Evolutionary conservation across 2,113 vertebrate species (phyloP).

Genomic region (Bufo bufo): DNA sequence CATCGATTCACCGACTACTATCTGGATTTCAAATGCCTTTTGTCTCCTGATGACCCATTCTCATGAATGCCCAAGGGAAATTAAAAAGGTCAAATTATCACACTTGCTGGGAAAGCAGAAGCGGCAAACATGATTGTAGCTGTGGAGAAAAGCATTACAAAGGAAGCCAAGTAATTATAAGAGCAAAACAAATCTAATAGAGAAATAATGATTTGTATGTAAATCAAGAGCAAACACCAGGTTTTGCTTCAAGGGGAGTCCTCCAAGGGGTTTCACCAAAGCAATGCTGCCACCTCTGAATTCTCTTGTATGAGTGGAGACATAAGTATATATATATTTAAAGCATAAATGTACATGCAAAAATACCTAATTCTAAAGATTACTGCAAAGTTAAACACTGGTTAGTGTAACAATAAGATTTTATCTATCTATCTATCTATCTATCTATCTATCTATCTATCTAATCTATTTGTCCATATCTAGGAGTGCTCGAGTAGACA

Average conservation of each 20-base stretch:
- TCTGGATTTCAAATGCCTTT: slow-evolving; percentile 34
- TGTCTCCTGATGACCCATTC: slow-evolving; percentile 51
- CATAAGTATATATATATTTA: neutral
- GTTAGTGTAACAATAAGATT: too few relatives aligned
- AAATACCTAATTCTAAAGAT: neutral
- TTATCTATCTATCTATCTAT: neutral
- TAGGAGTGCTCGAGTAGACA: too few relatives aligned
- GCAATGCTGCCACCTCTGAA: neutral
- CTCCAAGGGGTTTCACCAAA: neutral
- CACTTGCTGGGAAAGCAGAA: slow-evolving; percentile 35
- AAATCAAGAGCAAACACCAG: slow-evolving; percentile 20
- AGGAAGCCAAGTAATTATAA: slow-evolving; percentile 20
- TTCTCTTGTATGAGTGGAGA: neutral
- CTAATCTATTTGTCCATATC: neutral
- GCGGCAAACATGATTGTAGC: slow-evolving; percentile 36
- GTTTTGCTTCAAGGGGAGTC: neutral
- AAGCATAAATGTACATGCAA: neutral
- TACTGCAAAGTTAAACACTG: neutral
- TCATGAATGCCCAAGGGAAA: slow-evolving; percentile 48
- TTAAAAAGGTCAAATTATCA: slow-evolving; percentile 54
- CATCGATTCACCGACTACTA: slow-evolving; percentile 20
- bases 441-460: neutral
- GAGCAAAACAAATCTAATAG: slow-evolving; percentile 43
- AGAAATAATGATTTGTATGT: slow-evolving; percentile 40
- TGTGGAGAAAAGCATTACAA: slow-evolving; percentile 16